phyloP scores from a whole-genome alignment of 2,888 invertebrate genomes.

The Eurytoma californica region DNA sequence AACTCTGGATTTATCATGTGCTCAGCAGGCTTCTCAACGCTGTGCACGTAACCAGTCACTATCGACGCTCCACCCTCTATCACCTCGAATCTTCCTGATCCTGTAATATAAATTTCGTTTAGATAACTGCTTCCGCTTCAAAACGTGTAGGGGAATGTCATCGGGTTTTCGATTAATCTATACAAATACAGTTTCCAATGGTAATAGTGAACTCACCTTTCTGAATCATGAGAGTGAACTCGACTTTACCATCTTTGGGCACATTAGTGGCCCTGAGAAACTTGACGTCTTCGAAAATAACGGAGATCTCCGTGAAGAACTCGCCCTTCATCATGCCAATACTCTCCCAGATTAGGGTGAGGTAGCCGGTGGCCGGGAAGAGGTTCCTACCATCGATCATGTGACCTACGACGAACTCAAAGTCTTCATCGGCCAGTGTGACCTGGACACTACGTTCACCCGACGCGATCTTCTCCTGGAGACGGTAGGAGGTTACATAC shows the following conservation, averaged over 20 bases:
- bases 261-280: constrained; percentile 90
- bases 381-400: constrained; percentile 89
- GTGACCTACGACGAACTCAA: constrained; percentile 86
- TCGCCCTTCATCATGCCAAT: constrained; percentile 82
- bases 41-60: constrained; percentile 82
- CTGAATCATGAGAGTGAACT: constrained; percentile 78
- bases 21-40: constrained; percentile 75
- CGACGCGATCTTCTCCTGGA: constrained; percentile 81
- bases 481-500: constrained; percentile 83
- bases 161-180: background rate
- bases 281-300: constrained; percentile 89
- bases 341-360: constrained; percentile 86
- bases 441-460: constrained; percentile 81
- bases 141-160: background rate
- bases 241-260: constrained; percentile 79
- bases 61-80: constrained; percentile 83
- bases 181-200: background rate
- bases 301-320: constrained; percentile 82
- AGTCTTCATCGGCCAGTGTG: constrained; percentile 80
- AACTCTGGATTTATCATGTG: constrained; percentile 64
- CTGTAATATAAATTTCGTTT: constrained; percentile 60
- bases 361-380: constrained; percentile 91
- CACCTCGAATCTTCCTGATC: constrained; percentile 76
- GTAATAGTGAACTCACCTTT: constrained; percentile 72
- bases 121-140: background rate